Base-by-base conservation (phyloP, 1,140 invertebrate species). In the Colletes latitarsis region DNA sequence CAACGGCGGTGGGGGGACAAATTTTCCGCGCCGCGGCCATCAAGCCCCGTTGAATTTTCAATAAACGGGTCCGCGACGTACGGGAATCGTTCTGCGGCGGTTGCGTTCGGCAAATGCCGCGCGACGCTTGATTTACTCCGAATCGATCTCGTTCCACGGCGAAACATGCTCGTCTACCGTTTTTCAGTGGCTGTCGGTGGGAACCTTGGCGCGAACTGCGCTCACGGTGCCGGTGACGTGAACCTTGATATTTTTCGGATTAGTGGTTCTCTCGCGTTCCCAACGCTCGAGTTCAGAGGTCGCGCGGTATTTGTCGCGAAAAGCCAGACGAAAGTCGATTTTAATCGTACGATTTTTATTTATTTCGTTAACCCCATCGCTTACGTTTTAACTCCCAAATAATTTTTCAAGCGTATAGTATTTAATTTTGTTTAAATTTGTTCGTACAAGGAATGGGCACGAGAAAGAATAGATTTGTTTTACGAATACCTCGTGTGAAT, bases 11-110 rank as follows among this genome's bases (percentile, higher is more conserved):
- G 6, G 21, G 43, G 52, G 68, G 69, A 66, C 68, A 67, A 70
- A 84, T 75, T 74, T 83, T 82, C 68, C 71, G 49, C n/a, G 63
- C 19, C 30, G 14, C 66, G 8, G 19, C 49, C 30, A 30, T 49
- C 39, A 49, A n/a, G n/a, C 60, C 30, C 4, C 30, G 12, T 2
- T 21, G n/a, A 41, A 43, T 43, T 55, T 55, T 55, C 46, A 53
- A 43, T 41, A 21, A 53, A 53, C 64, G n/a, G 30, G 12, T 10
- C n/a, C 43, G 43, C 30, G n/a, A 67, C 10, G 41, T 14, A 12
- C 21, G 8, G 9, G 41, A 67, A 21, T 67, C 64, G 43, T 49
- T 49, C 19, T 6, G 43, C 63, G 63, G 6, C 64, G 43, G 46
- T 14, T 46, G n/a, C 19, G n/a, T 17, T n/a, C 41, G 39, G 39